phyloP scores from a whole-genome alignment of 1,140 invertebrate species.

The Hyphantria cunea region DNA sequence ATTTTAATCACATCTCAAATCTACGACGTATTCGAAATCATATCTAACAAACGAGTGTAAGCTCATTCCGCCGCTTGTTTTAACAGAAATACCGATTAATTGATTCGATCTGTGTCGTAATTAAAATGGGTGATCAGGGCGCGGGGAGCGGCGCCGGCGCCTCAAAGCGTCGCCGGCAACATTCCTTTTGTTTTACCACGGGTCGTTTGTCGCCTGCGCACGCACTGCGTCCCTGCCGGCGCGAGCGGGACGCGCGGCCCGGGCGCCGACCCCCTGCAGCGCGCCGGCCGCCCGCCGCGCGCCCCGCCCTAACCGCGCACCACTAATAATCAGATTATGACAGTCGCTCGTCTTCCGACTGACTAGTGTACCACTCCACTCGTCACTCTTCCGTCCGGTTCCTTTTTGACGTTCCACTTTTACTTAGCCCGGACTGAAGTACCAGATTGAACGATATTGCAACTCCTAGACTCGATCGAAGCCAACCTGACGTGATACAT shows the following conservation, averaged over 20 bases:
- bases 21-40: conserved; percentile 40
- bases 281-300: conserved; percentile 75
- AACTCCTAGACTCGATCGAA: conserved; percentile 6
- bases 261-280: conserved; percentile 76
- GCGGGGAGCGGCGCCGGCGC: conserved; percentile 76
- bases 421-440: background rate
- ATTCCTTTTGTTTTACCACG: conserved; percentile 82
- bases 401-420: background rate
- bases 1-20: conserved; percentile 54
- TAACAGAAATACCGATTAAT: conserved; percentile 81
- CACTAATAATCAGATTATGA: conserved; percentile 81
- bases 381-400: conserved; percentile 62
- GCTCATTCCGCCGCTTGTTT: conserved; percentile 67
- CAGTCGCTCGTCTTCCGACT: conserved; percentile 60
- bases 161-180: conserved; percentile 78
- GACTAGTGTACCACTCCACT: conserved; percentile 47
- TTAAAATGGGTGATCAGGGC: conserved; percentile 81
- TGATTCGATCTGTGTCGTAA: conserved; percentile 81
- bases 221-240: conserved; percentile 42
- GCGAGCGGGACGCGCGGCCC: conserved; percentile 49
- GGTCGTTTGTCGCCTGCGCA: conserved; percentile 78
- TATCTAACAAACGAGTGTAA: conserved; percentile 45
- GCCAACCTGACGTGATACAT: conserved; percentile 39
- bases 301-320: conserved; percentile 72
- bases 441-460: conserved; percentile 37